These are phyloP conservation scores for Eumeta japonica DNA, from an alignment of 1,140 invertebrate genomes.

Conservation along the genomic window DNA sequence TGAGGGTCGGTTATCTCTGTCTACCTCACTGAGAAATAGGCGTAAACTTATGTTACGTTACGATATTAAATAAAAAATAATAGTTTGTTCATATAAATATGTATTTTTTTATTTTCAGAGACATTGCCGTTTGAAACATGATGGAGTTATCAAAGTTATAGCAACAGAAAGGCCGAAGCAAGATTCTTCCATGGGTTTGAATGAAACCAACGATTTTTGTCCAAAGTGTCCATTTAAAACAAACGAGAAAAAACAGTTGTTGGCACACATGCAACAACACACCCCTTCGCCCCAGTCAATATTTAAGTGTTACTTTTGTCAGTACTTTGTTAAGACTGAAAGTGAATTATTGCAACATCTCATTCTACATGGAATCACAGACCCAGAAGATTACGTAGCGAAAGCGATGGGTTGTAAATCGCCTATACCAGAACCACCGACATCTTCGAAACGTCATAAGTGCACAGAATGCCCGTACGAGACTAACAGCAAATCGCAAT, in stretches of 20 bases:
- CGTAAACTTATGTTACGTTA: too few species aligned
- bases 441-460: slow-evolving; percentile 61
- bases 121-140: slow-evolving; percentile 72
- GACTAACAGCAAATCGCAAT: slow-evolving; percentile 81
- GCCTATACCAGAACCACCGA: slow-evolving; percentile 22
- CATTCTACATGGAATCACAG: slow-evolving; percentile 40
- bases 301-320: slow-evolving; percentile 80
- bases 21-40: too few species aligned
- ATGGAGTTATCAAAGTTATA: slow-evolving; percentile 67
- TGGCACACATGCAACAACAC: slow-evolving; percentile 73
- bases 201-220: slow-evolving; percentile 57
- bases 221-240: slow-evolving; percentile 75
- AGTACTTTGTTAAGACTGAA: slow-evolving; percentile 69
- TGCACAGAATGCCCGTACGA: slow-evolving; percentile 77
- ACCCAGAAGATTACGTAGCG: slow-evolving; percentile 49
- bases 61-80: too few species aligned
- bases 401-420: slow-evolving; percentile 44
- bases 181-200: slow-evolving; percentile 19
- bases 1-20: too few species aligned
- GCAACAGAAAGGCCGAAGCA: slow-evolving; percentile 51
- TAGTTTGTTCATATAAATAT: too few species aligned
- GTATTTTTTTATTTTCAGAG: slow-evolving; percentile 65
- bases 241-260: slow-evolving; percentile 63
- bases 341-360: slow-evolving; percentile 49
- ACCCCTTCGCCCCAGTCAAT: slow-evolving; percentile 66